Conservation (phyloP, 2,797 vertebrate species). For the Poeciliopsis infans region DNA sequence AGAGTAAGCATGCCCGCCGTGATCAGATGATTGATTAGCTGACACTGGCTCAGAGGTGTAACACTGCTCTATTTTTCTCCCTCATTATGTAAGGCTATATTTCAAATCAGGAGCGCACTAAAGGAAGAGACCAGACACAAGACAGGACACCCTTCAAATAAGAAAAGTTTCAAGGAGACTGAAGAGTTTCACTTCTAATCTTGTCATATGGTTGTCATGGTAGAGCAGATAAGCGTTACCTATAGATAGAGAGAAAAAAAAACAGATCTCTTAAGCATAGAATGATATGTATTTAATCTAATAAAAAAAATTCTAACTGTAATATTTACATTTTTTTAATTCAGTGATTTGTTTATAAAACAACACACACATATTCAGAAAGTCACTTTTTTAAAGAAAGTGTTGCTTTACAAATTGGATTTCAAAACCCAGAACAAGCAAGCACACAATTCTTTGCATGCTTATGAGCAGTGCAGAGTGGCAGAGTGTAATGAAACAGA, state of each 20-base stretch:
- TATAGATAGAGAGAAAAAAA: neutral
- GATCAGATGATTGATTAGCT: conserved; percentile 92
- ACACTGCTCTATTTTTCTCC: conserved; percentile 80
- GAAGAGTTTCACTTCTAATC: conserved; percentile 73
- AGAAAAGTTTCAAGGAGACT: conserved; percentile 73
- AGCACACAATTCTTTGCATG: conserved; percentile 57
- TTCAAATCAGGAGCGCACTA: conserved; percentile 82
- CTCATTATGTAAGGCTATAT: conserved; percentile 85
- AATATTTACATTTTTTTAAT: neutral
- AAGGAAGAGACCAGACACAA: conserved; percentile 81
- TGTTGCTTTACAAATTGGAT: conserved; percentile 77
- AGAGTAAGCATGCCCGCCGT: conserved; percentile 79
- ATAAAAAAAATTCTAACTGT: neutral
- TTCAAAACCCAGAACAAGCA: conserved; percentile 65
- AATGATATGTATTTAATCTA: neutral
- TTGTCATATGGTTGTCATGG: conserved; percentile 55
- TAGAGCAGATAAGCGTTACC: conserved; percentile 37
- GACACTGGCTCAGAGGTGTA: conserved; percentile 84
- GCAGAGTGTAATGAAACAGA: conserved; percentile 79
- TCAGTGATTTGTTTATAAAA: neutral
- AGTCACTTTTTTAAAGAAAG: conserved; percentile 16
- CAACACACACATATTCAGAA: conserved; percentile 35
- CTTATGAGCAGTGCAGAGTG: conserved; percentile 59
- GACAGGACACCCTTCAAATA: conserved; percentile 81
- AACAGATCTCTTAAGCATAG: conserved; percentile 9